phyloP scores from a whole-genome alignment of 2,113 vertebrate species.

The Myanophis thanlyinensis region DNA sequence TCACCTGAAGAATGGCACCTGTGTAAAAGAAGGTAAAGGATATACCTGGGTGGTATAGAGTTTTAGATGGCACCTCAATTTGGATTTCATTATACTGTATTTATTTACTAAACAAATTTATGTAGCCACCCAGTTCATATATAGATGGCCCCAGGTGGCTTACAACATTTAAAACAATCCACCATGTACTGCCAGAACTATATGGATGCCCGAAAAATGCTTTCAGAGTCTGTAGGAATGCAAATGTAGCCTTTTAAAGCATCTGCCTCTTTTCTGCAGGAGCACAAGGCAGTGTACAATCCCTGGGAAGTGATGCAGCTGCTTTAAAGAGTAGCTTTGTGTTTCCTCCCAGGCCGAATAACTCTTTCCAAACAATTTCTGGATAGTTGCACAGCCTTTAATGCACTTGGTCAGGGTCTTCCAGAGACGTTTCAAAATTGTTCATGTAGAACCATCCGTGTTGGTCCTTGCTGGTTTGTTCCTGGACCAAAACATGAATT shows the following conservation, averaged over 20 bases:
- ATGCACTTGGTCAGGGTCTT: neutral
- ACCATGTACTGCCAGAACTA: too few species aligned
- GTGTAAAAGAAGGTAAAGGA: slow-evolving; percentile 82
- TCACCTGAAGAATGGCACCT: slow-evolving; percentile 78
- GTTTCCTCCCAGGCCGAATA: neutral
- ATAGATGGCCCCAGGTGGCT: too few species aligned
- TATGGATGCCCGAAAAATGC: neutral
- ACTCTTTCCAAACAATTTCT: neutral
- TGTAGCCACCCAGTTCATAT: too few species aligned
- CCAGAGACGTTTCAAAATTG: neutral
- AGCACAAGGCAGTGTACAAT: neutral
- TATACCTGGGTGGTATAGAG: neutral
- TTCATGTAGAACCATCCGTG: neutral
- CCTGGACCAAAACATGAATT: neutral
- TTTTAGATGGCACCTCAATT: neutral
- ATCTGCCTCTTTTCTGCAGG: neutral
- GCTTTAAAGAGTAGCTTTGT: neutral
- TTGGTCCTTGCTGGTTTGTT: neutral
- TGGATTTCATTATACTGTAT: neutral
- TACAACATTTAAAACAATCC: too few species aligned
- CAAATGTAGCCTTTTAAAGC: neutral
- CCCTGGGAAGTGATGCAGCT: neutral
- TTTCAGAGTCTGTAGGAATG: neutral
- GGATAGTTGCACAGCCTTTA: neutral
- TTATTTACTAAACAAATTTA: too few species aligned